phyloP scores from a whole-genome alignment of 2,797 vertebrate genomes.

The Chloroceryle inda region DNA sequence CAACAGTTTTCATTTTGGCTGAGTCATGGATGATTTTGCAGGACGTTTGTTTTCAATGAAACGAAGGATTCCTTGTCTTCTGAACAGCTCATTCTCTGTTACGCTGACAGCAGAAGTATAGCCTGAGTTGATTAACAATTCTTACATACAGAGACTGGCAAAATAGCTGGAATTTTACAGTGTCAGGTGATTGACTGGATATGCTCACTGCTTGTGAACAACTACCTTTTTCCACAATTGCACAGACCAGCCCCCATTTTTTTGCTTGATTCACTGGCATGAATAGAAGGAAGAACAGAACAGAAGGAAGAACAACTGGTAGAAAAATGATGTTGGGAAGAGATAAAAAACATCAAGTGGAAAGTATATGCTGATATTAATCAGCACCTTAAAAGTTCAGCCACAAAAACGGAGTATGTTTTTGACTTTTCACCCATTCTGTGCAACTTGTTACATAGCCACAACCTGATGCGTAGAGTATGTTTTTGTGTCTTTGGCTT shows the following conservation, averaged over 20 bases:
- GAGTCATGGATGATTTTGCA: conserved; percentile 55
- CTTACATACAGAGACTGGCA: neutral
- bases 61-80: conserved; percentile 9
- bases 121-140: neutral
- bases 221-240: neutral
- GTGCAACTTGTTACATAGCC: neutral
- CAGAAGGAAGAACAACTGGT: neutral
- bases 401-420: neutral
- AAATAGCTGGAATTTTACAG: conserved; percentile 4
- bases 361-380: neutral
- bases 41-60: conserved; percentile 7
- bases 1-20: conserved; percentile 34
- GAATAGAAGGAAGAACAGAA: neutral
- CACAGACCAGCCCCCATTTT: neutral
- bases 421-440: neutral
- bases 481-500: neutral
- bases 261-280: neutral
- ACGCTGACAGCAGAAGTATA: neutral
- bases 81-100: neutral
- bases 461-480: neutral
- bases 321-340: neutral
- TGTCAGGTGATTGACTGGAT: neutral
- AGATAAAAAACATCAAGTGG: neutral
- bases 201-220: neutral
- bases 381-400: neutral